phyloP scores from a whole-genome alignment of 2,113 vertebrate species.

The Otolemur garnettii region DNA sequence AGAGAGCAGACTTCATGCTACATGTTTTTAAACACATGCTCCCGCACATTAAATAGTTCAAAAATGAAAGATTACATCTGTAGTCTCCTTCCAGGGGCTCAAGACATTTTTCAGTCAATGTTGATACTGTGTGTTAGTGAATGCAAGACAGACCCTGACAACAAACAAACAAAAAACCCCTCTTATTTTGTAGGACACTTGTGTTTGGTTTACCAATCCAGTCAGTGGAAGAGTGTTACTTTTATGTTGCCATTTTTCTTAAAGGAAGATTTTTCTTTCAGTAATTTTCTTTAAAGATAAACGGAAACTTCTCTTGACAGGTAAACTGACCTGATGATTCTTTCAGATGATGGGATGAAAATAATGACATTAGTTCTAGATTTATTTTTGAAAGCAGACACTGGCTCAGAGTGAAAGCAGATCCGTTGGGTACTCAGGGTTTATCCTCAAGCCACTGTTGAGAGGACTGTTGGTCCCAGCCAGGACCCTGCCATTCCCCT shows the following conservation, averaged over 20 bases:
- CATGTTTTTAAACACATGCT: background rate
- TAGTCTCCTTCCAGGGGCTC: background rate
- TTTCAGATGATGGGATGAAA: background rate
- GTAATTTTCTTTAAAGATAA: background rate
- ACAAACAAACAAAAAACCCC: no score
- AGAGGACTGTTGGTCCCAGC: no score
- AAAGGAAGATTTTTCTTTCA: slow-evolving; percentile 11
- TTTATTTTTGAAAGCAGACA: slow-evolving; percentile 18
- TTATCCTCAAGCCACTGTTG: background rate
- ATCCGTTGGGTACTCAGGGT: background rate
- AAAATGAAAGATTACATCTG: background rate
- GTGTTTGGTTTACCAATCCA: background rate
- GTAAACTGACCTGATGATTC: background rate
- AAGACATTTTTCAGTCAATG: background rate
- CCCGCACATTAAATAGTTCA: background rate
- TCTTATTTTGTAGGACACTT: background rate
- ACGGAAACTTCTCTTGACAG: background rate
- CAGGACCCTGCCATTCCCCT: background rate
- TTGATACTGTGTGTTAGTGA: background rate
- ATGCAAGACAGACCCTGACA: background rate
- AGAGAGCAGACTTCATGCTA: background rate
- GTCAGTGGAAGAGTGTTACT: background rate
- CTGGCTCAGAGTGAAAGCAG: background rate
- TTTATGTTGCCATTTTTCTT: background rate
- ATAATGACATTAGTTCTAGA: background rate